Evolutionary conservation across 2,113 vertebrate genomes (phyloP).

Genomic region (Pluvialis apricaria): DNA sequence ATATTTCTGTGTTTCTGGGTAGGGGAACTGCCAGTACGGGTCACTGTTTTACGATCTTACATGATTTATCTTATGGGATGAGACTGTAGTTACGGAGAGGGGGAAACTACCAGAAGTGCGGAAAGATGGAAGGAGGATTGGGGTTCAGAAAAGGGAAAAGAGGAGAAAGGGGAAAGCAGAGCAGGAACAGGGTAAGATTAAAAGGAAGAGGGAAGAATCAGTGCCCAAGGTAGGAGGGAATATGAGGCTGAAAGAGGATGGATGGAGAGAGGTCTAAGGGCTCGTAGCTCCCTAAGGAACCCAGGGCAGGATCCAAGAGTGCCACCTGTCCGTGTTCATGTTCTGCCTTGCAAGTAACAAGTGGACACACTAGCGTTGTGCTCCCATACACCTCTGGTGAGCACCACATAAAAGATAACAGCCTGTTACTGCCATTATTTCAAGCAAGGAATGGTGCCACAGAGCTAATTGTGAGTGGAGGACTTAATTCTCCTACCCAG

Average conservation of each 20-base stretch:
- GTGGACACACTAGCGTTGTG: fast-evolving
- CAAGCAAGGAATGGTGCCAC: neutral
- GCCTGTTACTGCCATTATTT: neutral
- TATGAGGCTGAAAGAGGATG: neutral
- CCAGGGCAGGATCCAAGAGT: neutral
- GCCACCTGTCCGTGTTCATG: neutral
- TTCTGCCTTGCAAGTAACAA: neutral
- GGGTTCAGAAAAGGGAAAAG: neutral
- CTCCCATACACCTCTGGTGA: neutral
- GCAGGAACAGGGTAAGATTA: neutral
- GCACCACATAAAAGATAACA: neutral
- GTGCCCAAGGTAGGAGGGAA: neutral
- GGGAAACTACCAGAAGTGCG: neutral
- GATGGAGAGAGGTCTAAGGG: neutral
- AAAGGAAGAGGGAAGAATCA: neutral
- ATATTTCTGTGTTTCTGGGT: neutral
- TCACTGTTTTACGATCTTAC: neutral
- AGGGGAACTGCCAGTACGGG: neutral
- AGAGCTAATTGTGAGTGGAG: neutral
- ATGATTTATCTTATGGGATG: neutral
- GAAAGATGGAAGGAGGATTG: neutral
- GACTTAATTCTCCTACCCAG: constrained; percentile 36
- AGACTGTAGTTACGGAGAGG: neutral
- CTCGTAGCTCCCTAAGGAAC: neutral
- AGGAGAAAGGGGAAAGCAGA: neutral